phyloP scores from a whole-genome alignment of 1,140 invertebrate species.

The Drosophila grimshawi region DNA sequence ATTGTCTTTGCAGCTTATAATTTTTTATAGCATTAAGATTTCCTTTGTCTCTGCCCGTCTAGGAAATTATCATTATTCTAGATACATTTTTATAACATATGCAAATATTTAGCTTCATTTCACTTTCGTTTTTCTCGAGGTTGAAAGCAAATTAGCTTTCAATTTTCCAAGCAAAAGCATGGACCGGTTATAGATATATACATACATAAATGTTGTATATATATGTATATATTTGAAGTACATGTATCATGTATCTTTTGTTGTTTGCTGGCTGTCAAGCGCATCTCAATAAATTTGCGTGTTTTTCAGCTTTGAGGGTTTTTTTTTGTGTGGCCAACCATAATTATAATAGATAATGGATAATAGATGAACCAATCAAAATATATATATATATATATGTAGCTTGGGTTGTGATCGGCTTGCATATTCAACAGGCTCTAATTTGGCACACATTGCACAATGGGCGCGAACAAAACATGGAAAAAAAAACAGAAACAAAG shows the following conservation, averaged over 20 bases:
- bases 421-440: slow-evolving; percentile 71
- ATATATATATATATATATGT: background rate
- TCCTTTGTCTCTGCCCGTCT: background rate
- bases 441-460: slow-evolving; percentile 77
- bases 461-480: slow-evolving; percentile 41
- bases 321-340: slow-evolving; percentile 35
- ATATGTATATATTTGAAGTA: slow-evolving; percentile 8
- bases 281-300: slow-evolving; percentile 48
- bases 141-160: slow-evolving; percentile 21
- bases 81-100: background rate
- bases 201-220: background rate
- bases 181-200: slow-evolving; percentile 4
- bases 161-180: background rate
- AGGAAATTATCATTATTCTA: background rate
- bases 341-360: slow-evolving; percentile 39
- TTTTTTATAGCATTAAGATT: background rate
- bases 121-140: slow-evolving; percentile 8
- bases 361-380: slow-evolving; percentile 24
- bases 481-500: slow-evolving; percentile 30
- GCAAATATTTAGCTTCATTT: slow-evolving; percentile 9
- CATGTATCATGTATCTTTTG: slow-evolving; percentile 9
- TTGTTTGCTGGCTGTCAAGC: slow-evolving; percentile 31
- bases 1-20: background rate
- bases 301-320: slow-evolving; percentile 36
- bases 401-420: background rate